Percentiles rank a stretch among this genome's conserved stretches.
These are phyloP conservation scores for Drosophila trichaetosa DNA, from an alignment of 2,888 invertebrate genomes.

Conservation along the genomic window DNA sequence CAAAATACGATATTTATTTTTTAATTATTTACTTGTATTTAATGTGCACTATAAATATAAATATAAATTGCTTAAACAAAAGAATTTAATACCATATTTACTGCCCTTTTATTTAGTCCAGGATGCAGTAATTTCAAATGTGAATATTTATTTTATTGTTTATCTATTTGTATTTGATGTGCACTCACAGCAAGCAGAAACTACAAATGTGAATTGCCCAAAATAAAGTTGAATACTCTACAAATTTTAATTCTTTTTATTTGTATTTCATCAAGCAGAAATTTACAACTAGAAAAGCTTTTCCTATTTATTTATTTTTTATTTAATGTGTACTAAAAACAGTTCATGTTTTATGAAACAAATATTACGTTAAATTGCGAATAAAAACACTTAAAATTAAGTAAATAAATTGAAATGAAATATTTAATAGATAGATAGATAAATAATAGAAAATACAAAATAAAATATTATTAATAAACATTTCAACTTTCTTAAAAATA, in stretches of 20 bases:
- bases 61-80: neutral
- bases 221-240: neutral
- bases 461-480: no score
- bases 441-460: neutral
- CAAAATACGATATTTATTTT: neutral
- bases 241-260: neutral
- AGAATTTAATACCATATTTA: neutral
- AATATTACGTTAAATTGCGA: neutral
- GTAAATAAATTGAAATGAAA: neutral
- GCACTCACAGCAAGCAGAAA: neutral
- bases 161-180: neutral
- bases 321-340: no score
- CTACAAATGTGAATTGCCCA: neutral
- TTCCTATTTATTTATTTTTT: neutral
- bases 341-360: no score
- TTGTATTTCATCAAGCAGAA: neutral
- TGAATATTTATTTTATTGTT: neutral
- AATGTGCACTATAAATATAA: neutral
- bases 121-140: neutral
- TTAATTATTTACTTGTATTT: neutral
- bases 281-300: neutral
- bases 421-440: neutral
- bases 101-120: neutral
- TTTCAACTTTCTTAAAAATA: neutral
- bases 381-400: neutral